Conservation (phyloP, 2,888 invertebrate species). For the Prenolepis imparis region DNA sequence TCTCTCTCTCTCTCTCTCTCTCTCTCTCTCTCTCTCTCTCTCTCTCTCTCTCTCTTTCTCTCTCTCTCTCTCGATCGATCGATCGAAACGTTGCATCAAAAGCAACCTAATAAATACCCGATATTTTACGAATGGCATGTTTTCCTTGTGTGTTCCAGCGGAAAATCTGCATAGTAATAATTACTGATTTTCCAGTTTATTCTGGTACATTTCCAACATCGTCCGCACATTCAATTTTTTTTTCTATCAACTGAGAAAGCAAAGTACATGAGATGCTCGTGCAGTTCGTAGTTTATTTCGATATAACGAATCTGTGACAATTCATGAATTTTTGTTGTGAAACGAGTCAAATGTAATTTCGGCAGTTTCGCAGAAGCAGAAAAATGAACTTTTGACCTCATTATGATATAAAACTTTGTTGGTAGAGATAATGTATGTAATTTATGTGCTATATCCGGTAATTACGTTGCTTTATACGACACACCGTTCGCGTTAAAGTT, state of each 20-base stretch:
- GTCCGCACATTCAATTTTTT: neutral
- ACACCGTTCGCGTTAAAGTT: neutral
- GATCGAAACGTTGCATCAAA: neutral
- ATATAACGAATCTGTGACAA: neutral
- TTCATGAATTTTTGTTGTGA: neutral
- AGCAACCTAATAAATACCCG: neutral
- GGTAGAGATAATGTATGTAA: conserved; percentile 45
- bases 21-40: no score
- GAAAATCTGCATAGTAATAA: neutral
- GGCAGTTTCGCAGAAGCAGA: conserved; percentile 32
- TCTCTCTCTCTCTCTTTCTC: no score
- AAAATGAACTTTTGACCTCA: conserved; percentile 57
- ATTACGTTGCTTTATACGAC: conserved; percentile 5
- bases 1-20: no score
- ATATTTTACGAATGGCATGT: neutral
- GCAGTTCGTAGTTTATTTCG: neutral
- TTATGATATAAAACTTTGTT: conserved; percentile 45
- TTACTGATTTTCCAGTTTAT: conserved; percentile 2
- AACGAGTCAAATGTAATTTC: conserved; percentile 14
- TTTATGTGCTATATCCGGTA: conserved; percentile 47
- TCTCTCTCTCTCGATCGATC: no score
- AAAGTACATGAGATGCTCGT: neutral
- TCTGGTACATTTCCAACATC: neutral
- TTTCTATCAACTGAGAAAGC: neutral
- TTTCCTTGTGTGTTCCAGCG: neutral